Percentiles rank a stretch among this genome's conserved stretches.
phyloP scores from a whole-genome alignment of 2,797 vertebrate species.

The Bufotes viridis region DNA sequence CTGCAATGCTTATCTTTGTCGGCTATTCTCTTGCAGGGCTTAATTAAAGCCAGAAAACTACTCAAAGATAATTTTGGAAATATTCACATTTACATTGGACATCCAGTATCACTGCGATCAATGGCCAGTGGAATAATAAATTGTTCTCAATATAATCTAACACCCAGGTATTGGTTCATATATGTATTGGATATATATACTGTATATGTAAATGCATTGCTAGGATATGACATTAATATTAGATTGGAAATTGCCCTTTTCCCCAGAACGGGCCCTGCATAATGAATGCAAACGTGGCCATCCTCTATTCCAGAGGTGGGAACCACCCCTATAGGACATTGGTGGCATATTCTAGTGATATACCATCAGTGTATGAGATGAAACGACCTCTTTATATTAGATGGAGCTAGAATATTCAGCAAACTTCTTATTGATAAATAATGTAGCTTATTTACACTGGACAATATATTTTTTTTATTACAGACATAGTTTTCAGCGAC shows the following conservation, averaged over 20 bases:
- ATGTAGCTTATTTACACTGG: neutral
- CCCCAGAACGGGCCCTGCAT: too few species aligned
- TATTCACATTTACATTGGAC: slow-evolving; percentile 90
- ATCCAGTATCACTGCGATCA: slow-evolving; percentile 88
- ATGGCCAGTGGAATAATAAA: slow-evolving; percentile 83
- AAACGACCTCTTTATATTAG: too few species aligned
- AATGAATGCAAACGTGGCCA: too few species aligned
- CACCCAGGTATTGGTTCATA: slow-evolving; percentile 81
- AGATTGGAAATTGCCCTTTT: too few species aligned
- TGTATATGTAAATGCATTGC: too few species aligned
- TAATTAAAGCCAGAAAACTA: slow-evolving; percentile 91
- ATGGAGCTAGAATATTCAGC: too few species aligned
- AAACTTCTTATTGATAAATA: neutral
- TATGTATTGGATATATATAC: too few species aligned
- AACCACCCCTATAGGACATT: too few species aligned
- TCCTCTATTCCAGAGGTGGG: too few species aligned
- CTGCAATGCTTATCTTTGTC: neutral
- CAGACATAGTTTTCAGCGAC: slow-evolving; percentile 88
- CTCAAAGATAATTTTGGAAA: slow-evolving; percentile 92
- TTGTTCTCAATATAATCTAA: slow-evolving; percentile 84
- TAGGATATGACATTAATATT: too few species aligned
- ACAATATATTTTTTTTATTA: neutral
- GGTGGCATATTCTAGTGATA: too few species aligned
- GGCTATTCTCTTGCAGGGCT: slow-evolving; percentile 75
- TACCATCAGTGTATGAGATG: too few species aligned